Conservation (phyloP, 2,888 invertebrate species). For the Mactromeris polynyma region DNA sequence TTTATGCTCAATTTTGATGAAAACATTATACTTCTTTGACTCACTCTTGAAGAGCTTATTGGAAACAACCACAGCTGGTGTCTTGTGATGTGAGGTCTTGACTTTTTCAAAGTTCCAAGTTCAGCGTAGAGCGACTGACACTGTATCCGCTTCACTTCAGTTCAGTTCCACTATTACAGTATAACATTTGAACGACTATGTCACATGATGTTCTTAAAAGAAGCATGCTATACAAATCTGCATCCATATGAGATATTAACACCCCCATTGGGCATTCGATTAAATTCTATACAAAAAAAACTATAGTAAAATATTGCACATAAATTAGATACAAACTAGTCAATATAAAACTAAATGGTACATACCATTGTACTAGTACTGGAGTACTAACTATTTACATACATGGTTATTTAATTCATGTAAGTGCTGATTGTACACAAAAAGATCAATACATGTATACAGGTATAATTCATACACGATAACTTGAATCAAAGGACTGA, state of each 20-base stretch:
- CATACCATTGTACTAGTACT: not conserved
- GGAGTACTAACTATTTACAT: not conserved
- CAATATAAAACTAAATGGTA: not conserved
- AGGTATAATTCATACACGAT: not conserved
- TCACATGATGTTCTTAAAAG: not conserved
- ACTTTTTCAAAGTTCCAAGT: not conserved
- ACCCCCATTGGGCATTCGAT: not conserved
- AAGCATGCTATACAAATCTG: not conserved
- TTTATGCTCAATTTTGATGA: too few species aligned
- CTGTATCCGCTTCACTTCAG: too few species aligned
- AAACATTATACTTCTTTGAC: too few species aligned
- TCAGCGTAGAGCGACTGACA: not conserved
- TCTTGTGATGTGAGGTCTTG: not conserved
- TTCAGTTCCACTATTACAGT: too few species aligned
- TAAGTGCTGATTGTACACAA: not conserved
- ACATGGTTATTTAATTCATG: not conserved
- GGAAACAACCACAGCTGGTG: too few species aligned
- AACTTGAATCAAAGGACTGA: not conserved
- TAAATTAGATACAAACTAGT: not conserved
- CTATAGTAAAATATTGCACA: conserved; percentile 5
- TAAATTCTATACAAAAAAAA: not conserved
- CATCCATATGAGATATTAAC: not conserved
- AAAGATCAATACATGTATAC: too few species aligned
- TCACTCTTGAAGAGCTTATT: too few species aligned
- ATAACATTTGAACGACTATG: not conserved